phyloP scores from a whole-genome alignment of 2,113 vertebrate genomes.

The Rhinoptilus africanus region DNA sequence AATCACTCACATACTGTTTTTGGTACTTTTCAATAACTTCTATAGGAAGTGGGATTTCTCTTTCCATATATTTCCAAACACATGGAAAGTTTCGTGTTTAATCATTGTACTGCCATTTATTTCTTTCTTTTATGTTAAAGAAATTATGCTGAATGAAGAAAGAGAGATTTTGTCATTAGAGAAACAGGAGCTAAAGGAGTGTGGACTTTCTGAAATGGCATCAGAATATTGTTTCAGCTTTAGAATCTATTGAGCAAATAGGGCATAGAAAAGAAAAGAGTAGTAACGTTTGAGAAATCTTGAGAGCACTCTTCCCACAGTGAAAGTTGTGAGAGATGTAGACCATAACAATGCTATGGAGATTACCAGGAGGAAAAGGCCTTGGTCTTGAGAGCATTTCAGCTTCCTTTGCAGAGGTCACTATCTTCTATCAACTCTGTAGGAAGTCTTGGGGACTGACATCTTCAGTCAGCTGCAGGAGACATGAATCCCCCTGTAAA shows the following conservation, averaged over 20 bases:
- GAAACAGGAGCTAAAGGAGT: background rate
- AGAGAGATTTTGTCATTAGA: background rate
- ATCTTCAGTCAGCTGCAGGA: background rate
- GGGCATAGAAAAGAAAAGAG: background rate
- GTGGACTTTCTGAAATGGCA: background rate
- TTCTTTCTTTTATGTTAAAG: background rate
- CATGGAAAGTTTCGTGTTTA: background rate
- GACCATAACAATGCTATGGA: background rate
- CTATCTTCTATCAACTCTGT: background rate
- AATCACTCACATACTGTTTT: background rate
- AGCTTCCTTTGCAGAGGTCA: background rate
- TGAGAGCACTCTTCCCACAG: background rate
- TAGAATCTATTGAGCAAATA: background rate
- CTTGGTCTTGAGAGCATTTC: background rate
- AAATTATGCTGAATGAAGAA: background rate
- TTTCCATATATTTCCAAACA: background rate
- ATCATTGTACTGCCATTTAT: fast-evolving
- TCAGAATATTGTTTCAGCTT: background rate
- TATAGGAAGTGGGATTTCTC: background rate
- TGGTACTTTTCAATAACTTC: background rate
- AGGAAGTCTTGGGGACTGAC: background rate
- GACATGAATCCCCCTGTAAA: background rate
- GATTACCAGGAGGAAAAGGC: background rate
- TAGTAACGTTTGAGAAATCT: background rate
- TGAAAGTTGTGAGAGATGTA: background rate